Percentiles rank a stretch among this genome's conserved stretches.
Evolutionary conservation across 1,140 invertebrate species (phyloP).

Genomic region (Papilio helenus): DNA sequence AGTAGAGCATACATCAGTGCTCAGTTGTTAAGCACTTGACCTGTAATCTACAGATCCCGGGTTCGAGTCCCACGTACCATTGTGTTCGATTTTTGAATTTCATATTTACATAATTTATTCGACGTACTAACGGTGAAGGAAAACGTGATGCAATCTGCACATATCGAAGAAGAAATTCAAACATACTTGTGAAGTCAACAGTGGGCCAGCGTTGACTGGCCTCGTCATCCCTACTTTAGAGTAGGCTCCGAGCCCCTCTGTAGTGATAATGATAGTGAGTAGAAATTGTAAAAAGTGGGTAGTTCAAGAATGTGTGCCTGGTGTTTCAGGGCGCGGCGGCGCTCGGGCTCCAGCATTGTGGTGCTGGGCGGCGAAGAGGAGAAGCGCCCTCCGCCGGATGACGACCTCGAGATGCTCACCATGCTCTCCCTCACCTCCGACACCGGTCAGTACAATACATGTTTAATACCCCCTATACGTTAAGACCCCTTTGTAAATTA

Average conservation of each 20-base stretch:
- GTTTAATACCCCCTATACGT: neutral
- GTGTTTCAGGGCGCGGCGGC: constrained; percentile 85
- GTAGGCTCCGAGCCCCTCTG: neutral
- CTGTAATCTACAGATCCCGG: no score
- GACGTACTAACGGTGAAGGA: no score
- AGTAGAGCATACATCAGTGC: no score
- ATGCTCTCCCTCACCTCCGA: constrained; percentile 87
- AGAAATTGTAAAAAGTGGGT: neutral
- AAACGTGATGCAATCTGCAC: no score
- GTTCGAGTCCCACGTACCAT: no score
- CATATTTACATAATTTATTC: no score
- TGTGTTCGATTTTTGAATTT: no score
- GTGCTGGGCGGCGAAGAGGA: constrained; percentile 86
- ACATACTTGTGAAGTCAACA: no score
- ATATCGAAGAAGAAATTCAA: no score
- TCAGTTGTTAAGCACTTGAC: no score
- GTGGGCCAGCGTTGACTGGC: no score
- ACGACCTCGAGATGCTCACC: constrained; percentile 86
- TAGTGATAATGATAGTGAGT: neutral
- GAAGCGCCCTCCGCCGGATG: constrained; percentile 76
- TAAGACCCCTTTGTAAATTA: neutral
- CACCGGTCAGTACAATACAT: constrained; percentile 80
- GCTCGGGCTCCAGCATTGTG: constrained; percentile 87
- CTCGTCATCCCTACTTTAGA: no score
- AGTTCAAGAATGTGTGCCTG: constrained; percentile 3